Evolutionary conservation across 1,140 invertebrate species (phyloP).

Genomic region (Drosophila bocqueti): DNA sequence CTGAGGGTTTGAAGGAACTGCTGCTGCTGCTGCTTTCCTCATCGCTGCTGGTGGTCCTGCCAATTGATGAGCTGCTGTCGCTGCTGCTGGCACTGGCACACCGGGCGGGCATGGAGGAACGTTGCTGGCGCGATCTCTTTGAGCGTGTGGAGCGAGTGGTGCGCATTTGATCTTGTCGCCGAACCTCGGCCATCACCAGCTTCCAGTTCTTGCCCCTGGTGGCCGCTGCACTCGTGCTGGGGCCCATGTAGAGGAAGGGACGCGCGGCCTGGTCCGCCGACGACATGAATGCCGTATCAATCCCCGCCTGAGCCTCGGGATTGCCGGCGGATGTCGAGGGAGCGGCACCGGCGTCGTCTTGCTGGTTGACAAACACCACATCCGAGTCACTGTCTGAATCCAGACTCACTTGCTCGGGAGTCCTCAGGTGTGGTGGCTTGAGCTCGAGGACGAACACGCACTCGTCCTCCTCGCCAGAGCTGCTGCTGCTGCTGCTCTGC

Average conservation of each 20-base stretch:
- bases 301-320: not conserved
- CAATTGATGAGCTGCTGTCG: conserved; percentile 21
- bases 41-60: conserved; percentile 17
- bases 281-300: conserved; percentile 6
- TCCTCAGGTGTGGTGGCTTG: conserved; percentile 87
- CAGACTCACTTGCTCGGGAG: conserved; percentile 87
- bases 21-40: conserved; percentile 30
- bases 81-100: conserved; percentile 19
- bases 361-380: conserved; percentile 86
- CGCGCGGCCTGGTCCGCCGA: not conserved
- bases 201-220: conserved; percentile 66
- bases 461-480: conserved; percentile 69
- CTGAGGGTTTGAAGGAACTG: conserved; percentile 15
- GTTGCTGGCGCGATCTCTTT: conserved; percentile 27
- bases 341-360: conserved; percentile 20
- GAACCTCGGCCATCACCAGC: conserved; percentile 52
- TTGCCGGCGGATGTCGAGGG: not conserved
- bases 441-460: conserved; percentile 84
- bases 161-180: conserved; percentile 43
- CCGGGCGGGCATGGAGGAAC: not conserved
- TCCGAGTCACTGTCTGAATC: conserved; percentile 87
- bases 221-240: conserved; percentile 75
- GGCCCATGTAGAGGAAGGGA: conserved; percentile 56
- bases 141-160: conserved; percentile 19
- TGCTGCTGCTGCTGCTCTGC: conserved; percentile 69